Evolutionary conservation across 1,140 invertebrate genomes (phyloP), one percentile per base, ranked within the genome.

Genomic region (Nasonia longicornis): DNA sequence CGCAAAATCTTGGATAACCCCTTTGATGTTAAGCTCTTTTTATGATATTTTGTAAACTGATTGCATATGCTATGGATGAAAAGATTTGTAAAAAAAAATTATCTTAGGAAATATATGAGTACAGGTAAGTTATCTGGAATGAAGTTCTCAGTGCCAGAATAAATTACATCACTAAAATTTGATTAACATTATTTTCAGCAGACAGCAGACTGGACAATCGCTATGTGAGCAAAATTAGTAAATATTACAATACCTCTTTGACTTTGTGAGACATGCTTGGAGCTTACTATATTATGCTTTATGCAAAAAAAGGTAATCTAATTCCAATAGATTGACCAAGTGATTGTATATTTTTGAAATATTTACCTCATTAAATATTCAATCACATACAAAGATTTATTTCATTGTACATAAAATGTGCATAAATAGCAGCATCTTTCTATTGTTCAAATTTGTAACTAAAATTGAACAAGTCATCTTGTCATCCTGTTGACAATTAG

Each of bases 271-370:
- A 84, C 72, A 74, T 52, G 29, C 58, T 76, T 83, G 72, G 70
- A 84, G 80, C 83, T 85, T 83, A 83, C 73, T 42, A 77, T 42
- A 63, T 42, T 75, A 81, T 67, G 77, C 80, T 84, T 74, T 83
- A 48, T 82, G 71, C 74, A n/a, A 77, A 71, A 71, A 63, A 79
- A 70, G 31, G 22, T 83, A 74, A 74, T 78, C 22, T 14, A 67
- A 52, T 69, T 48, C 31, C 35, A 70, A 6, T 70, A 52, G 35
- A 63, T 64, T 67, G 52, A 2, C 14, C 0, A 52, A 35, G n/a
- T 52, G 42, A 58, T 52, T 29, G 12, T 70, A 67, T 75, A 66
- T 75, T 81, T 76, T 76, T 22, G 22, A 81, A 70, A 76, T 66
- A 70, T 75, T 63, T 76, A 81, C 22, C 29, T 38, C 58, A 76